Evolutionary conservation across 2,888 invertebrate species (phyloP), one percentile per base, ranked within the genome.

Genomic region (Napeogenes inachia): DNA sequence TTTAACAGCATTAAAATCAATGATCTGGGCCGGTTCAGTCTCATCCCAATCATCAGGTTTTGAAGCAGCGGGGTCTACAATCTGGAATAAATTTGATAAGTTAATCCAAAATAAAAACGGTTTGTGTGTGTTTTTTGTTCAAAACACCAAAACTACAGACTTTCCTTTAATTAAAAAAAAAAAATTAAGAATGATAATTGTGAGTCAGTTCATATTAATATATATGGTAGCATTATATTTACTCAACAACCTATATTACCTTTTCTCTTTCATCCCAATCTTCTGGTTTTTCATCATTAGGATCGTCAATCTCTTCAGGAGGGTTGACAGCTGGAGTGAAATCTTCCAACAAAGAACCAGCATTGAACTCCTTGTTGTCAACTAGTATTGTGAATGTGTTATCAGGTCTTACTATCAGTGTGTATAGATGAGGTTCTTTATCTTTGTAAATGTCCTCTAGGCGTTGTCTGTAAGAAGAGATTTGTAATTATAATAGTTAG

Each of bases 41-140:
- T 99, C 99, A 82, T 99, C 97, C 99, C 99, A 99, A 81, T 99
- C 98, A 0, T 95, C 96, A 0, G 99, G 99, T 80, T 99, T 99
- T 0, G 90, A 89, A 0, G 98, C 96, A 57, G 94, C 92, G 1
- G 96, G 95, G 83, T 99, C 98, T 0, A 96, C 94, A 69, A 99
- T 97, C 92, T 92, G 71, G 4, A 50, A 47, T 55, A 35, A 35
- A 35, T 2, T 13, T 4, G 0, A 4, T 47, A 13, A 47, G 8
- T n/a, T 4, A 3, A n/a, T 47, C 2, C 47, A 47, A 10, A 30
- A 50, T 30, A n/a, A 21, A 10, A 30, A 30, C 50, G 2, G 8
- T 50, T 30, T 35, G 4, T 2, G 6, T 4, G 35, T 35, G 35
- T 35, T 8, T 21, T 30, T 30, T 30, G 30, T 50, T 21, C 21